phyloP scores from a whole-genome alignment of 2,113 vertebrate genomes.

The Podarcis cretensis region DNA sequence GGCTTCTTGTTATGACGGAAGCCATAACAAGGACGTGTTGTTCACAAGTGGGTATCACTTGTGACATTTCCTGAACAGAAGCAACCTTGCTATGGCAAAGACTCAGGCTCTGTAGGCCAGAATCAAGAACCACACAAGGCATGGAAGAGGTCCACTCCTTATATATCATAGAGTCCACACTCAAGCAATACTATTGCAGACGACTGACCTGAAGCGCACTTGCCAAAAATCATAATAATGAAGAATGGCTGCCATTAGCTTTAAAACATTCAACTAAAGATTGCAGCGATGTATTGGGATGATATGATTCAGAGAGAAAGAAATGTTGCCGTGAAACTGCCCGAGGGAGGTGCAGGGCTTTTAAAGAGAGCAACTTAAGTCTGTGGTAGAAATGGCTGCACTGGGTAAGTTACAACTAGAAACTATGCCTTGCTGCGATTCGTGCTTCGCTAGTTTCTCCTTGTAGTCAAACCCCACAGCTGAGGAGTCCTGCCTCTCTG shows the following conservation, averaged over 20 bases:
- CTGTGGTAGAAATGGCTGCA: conserved; percentile 67
- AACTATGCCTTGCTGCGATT: conserved; percentile 90
- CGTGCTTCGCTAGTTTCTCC: conserved; percentile 90
- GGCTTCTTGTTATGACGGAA: not conserved
- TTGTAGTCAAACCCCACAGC: conserved; percentile 92
- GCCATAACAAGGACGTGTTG: too few species aligned
- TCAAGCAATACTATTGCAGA: not conserved
- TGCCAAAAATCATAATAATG: not conserved
- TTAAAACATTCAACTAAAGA: not conserved
- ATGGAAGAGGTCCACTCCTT: not conserved
- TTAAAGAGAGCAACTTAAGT: conserved; percentile 52
- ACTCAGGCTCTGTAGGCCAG: not conserved
- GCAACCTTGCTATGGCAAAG: too few species aligned
- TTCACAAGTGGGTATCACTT: not conserved
- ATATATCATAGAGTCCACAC: not conserved
- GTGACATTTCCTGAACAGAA: not conserved
- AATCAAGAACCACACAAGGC: not conserved
- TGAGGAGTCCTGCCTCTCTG: conserved; percentile 88
- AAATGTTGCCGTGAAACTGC: conserved; percentile 37
- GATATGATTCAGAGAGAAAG: conserved; percentile 25
- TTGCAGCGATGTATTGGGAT: not conserved
- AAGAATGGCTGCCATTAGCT: too few species aligned
- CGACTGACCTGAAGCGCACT: not conserved
- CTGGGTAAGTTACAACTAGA: conserved; percentile 54
- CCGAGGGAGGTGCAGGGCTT: not conserved